These are phyloP conservation scores for Podotricha telesiphe DNA, from an alignment of 2,888 invertebrate species.

Conservation along the genomic window DNA sequence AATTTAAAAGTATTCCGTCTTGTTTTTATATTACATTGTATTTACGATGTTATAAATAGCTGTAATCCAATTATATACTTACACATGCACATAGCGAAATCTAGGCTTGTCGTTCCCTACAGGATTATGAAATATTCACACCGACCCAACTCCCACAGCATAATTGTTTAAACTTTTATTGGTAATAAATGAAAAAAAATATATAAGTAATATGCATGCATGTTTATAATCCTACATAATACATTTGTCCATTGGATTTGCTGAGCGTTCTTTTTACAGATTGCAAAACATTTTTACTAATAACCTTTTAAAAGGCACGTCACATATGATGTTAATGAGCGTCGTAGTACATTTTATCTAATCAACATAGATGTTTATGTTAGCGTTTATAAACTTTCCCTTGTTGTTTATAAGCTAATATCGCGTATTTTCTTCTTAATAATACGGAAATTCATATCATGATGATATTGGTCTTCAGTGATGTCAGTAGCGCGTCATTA, in stretches of 20 bases:
- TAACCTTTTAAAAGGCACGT: not conserved
- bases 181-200: not conserved
- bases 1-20: not conserved
- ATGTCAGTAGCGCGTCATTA: slow-evolving; percentile 57
- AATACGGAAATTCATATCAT: slow-evolving; percentile 53
- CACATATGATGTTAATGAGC: slow-evolving; percentile 25
- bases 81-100: not conserved
- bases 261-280: not conserved
- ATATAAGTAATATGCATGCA: too few relatives aligned
- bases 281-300: not conserved
- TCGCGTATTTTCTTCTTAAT: slow-evolving; percentile 62
- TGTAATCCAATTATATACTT: not conserved
- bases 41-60: not conserved
- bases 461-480: slow-evolving; percentile 52
- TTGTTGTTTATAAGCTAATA: slow-evolving; percentile 53
- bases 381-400: slow-evolving; percentile 58
- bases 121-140: not conserved
- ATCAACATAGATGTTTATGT: slow-evolving; percentile 48
- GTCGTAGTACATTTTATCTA: slow-evolving; percentile 47
- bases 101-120: not conserved
- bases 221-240: too few relatives aligned
- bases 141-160: not conserved
- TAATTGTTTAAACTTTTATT: not conserved
- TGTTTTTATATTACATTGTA: too few relatives aligned
- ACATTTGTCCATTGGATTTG: not conserved